Evolutionary conservation across 2,797 vertebrate species (phyloP).

Genomic region (Syndactyla subalaris): DNA sequence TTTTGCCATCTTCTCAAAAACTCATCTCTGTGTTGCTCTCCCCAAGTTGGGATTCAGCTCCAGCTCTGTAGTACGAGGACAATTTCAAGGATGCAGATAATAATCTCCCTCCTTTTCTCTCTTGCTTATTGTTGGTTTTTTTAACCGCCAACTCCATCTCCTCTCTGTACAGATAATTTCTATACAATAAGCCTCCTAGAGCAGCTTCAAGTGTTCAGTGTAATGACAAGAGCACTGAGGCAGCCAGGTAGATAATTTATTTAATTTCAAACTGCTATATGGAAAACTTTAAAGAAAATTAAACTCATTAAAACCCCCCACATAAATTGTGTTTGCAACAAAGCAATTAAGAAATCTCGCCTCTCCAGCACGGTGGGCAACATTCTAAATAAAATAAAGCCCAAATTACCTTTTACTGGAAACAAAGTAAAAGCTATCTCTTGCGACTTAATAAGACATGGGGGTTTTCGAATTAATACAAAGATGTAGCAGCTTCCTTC

Average conservation of each 20-base stretch:
- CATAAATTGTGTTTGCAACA: conserved; percentile 73
- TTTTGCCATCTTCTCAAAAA: background rate
- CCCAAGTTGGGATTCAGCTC: background rate
- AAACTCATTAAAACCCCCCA: conserved; percentile 72
- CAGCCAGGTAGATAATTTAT: conserved; percentile 63
- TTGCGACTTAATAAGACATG: conserved; percentile 67
- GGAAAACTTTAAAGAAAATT: conserved; percentile 76
- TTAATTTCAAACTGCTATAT: conserved; percentile 62
- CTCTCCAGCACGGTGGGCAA: conserved; percentile 57
- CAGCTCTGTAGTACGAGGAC: background rate
- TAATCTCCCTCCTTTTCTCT: background rate
- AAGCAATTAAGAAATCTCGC: conserved; percentile 72
- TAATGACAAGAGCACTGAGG: conserved; percentile 41
- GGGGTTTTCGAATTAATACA: conserved; percentile 56
- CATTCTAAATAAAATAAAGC: conserved; percentile 63
- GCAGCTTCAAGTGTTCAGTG: conserved; percentile 31
- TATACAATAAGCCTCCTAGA: conserved; percentile 19
- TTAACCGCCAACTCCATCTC: background rate
- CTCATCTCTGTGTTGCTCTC: background rate
- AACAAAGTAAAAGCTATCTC: conserved; percentile 67
- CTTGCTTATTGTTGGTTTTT: background rate
- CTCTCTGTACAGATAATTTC: background rate
- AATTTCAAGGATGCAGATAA: background rate
- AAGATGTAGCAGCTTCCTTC: conserved; percentile 42
- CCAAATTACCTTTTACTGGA: conserved; percentile 70